Percentiles rank a stretch among this genome's conserved stretches.
Evolutionary conservation across 2,797 vertebrate species (phyloP).

Genomic region (Betta splendens): DNA sequence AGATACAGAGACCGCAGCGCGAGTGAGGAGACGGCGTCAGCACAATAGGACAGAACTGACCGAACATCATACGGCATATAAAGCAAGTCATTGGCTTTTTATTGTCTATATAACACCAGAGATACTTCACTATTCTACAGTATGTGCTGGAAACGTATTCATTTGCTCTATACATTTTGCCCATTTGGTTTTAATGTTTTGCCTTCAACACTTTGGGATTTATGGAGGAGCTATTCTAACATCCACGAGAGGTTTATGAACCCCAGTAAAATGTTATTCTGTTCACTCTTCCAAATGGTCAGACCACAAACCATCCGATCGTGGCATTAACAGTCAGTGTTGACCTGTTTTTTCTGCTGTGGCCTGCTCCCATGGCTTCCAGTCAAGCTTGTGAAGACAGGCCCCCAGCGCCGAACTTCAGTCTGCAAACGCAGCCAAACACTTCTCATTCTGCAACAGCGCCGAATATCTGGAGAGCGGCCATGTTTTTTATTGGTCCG

Average conservation of each 20-base stretch:
- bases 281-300: constrained; percentile 73
- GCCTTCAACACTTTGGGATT: constrained; percentile 80
- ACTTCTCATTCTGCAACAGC: constrained; percentile 65
- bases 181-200: constrained; percentile 61
- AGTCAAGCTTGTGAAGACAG: constrained; percentile 72
- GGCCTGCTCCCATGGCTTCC: constrained; percentile 68
- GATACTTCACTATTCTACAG: constrained; percentile 21
- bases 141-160: constrained; percentile 27
- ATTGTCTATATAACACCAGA: constrained; percentile 36
- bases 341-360: constrained; percentile 79
- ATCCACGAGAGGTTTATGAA: constrained; percentile 81
- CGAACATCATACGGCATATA: no score
- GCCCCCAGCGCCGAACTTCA: constrained; percentile 67
- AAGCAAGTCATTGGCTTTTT: constrained; percentile 44
- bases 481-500: constrained; percentile 65
- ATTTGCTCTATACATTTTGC: constrained; percentile 46
- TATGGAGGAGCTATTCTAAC: constrained; percentile 72
- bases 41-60: constrained; percentile 2
- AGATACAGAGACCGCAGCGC: not conserved
- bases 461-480: constrained; percentile 61
- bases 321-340: constrained; percentile 75
- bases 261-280: constrained; percentile 81
- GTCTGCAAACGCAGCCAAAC: constrained; percentile 58
- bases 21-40: not conserved
- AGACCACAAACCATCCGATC: constrained; percentile 80